phyloP scores from a whole-genome alignment of 1,140 invertebrate genomes.

The Drosophila takahashii region DNA sequence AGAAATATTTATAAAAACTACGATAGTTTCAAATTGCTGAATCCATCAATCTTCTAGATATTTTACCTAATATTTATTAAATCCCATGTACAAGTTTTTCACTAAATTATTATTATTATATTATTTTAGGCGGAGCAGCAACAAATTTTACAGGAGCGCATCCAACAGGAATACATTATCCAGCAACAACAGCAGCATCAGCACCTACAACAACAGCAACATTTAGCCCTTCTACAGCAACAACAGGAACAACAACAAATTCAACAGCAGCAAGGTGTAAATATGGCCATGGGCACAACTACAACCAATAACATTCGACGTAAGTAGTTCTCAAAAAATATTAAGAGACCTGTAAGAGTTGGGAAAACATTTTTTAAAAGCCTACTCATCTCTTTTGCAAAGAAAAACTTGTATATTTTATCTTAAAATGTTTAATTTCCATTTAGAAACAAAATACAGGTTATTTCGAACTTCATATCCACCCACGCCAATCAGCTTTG shows the following conservation, averaged over 20 bases:
- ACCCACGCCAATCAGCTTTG: too few relatives aligned
- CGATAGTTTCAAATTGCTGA: too few relatives aligned
- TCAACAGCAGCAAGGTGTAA: constrained; percentile 59
- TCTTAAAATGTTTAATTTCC: not conserved
- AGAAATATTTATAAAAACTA: too few relatives aligned
- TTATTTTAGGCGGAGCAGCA: constrained; percentile 36
- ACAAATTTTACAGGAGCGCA: constrained; percentile 71
- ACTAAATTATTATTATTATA: not conserved
- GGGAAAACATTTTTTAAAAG: too few relatives aligned
- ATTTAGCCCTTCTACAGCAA: constrained; percentile 68
- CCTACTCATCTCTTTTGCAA: too few relatives aligned
- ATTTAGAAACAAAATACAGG: not conserved
- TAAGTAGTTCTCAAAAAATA: constrained; percentile 22
- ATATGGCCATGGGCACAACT: constrained; percentile 58
- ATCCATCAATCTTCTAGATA: too few relatives aligned
- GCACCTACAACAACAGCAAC: constrained; percentile 75
- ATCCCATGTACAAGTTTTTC: too few relatives aligned
- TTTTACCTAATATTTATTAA: too few relatives aligned
- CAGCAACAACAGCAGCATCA: constrained; percentile 76
- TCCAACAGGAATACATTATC: constrained; percentile 72
- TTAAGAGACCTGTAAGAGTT: too few relatives aligned
- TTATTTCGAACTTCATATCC: too few relatives aligned
- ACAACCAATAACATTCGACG: constrained; percentile 68
- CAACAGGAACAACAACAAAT: constrained; percentile 62
- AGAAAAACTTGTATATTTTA: too few relatives aligned